Conservation (phyloP, 2,888 invertebrate genomes). For the Phyto melanocephala region DNA sequence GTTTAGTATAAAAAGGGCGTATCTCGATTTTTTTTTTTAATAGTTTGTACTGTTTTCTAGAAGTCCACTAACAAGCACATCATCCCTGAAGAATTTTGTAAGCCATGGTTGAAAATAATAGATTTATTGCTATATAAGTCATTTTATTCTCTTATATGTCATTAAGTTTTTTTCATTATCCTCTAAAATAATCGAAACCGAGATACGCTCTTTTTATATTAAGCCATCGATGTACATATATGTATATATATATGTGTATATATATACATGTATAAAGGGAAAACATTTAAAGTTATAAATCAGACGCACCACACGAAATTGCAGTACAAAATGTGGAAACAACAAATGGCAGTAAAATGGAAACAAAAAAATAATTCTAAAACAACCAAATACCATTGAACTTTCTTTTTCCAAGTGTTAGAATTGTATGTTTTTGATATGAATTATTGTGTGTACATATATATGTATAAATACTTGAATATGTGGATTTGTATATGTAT, state of each 20-base stretch:
- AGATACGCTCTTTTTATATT: too few species aligned
- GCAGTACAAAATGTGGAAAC: conserved; percentile 48
- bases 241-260: not conserved
- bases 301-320: conserved; percentile 64
- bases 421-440: not conserved
- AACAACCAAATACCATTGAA: conserved; percentile 59
- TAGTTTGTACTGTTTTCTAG: too few species aligned
- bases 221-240: not conserved
- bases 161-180: too few species aligned
- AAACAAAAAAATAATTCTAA: conserved; percentile 26
- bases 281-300: conserved; percentile 54
- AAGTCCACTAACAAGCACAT: too few species aligned
- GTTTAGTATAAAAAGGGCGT: too few species aligned
- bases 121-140: too few species aligned
- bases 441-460: not conserved
- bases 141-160: too few species aligned
- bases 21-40: too few species aligned
- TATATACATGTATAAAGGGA: not conserved
- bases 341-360: conserved; percentile 14
- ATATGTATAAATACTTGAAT: not conserved
- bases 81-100: too few species aligned
- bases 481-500: not conserved
- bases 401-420: conserved; percentile 29
- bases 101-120: too few species aligned
- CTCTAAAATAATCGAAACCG: too few species aligned